phyloP scores from a whole-genome alignment of 2,888 invertebrate genomes.

The Oligia strigilis region DNA sequence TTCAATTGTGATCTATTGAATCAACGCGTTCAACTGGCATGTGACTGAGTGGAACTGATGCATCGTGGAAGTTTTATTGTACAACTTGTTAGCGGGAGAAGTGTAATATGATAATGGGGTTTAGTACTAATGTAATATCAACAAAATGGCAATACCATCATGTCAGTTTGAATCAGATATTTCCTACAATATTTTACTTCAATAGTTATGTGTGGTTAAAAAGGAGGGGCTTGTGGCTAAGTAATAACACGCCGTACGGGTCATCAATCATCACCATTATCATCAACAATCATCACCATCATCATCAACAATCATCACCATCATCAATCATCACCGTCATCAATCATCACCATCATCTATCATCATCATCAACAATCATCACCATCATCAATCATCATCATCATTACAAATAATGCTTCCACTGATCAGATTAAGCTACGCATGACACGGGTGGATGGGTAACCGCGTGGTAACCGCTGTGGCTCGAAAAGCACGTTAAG shows the following conservation, averaged over 20 bases:
- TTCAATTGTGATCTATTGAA: slow-evolving; percentile 55
- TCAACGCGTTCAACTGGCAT: slow-evolving; percentile 27
- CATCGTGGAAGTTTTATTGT: slow-evolving; percentile 33
- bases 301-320: no score
- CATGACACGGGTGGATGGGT: not conserved
- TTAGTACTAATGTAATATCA: not conserved
- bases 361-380: no score
- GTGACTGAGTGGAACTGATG: slow-evolving; percentile 30
- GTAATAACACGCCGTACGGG: no score
- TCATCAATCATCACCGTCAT: no score
- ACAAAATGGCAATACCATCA: not conserved
- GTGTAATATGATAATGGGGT: not conserved
- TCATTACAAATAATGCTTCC: no score
- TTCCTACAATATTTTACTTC: not conserved
- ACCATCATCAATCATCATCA: no score
- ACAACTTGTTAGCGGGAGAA: slow-evolving; percentile 3
- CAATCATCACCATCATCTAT: no score
- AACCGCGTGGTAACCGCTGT: no score
- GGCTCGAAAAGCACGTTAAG: not conserved
- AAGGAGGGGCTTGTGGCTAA: not conserved
- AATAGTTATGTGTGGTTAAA: not conserved
- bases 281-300: no score
- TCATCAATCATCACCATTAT: no score
- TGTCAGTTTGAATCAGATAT: not conserved
- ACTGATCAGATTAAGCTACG: no score